Conservation (phyloP, 2,113 vertebrate species). For the Malurus cyaneus region DNA sequence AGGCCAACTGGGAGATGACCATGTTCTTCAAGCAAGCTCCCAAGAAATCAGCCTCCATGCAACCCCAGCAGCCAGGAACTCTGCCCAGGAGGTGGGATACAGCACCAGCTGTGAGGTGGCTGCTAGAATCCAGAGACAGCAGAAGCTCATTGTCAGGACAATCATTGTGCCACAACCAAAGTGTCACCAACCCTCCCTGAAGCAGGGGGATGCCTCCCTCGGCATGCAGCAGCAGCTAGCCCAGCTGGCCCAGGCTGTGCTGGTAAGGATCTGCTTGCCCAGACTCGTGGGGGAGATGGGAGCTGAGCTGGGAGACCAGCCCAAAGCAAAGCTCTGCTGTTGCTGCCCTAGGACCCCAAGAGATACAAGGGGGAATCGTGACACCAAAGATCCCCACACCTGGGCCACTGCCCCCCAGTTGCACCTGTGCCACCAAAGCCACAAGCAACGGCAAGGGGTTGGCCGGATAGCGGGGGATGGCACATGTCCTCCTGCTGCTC, state of each 20-base stretch:
- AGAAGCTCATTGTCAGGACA: neutral
- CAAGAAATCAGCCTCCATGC: neutral
- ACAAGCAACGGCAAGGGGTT: neutral
- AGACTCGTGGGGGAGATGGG: neutral
- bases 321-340: neutral
- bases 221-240: neutral
- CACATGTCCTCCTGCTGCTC: neutral
- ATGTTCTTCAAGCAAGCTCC: neutral
- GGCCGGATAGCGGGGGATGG: neutral
- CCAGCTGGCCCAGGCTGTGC: neutral
- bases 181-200: neutral
- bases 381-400: neutral
- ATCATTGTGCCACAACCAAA: fast-evolving
- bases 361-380: neutral
- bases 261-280: neutral
- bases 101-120: neutral
- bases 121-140: neutral
- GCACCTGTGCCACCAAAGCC: neutral
- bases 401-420: neutral
- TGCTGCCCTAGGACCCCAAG: neutral
- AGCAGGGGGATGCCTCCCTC: neutral
- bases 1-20: neutral
- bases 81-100: neutral
- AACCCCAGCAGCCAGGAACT: neutral
- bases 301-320: neutral